These are phyloP conservation scores for Nothocercus julius DNA, from an alignment of 2,113 vertebrate species.

Conservation along the genomic window DNA sequence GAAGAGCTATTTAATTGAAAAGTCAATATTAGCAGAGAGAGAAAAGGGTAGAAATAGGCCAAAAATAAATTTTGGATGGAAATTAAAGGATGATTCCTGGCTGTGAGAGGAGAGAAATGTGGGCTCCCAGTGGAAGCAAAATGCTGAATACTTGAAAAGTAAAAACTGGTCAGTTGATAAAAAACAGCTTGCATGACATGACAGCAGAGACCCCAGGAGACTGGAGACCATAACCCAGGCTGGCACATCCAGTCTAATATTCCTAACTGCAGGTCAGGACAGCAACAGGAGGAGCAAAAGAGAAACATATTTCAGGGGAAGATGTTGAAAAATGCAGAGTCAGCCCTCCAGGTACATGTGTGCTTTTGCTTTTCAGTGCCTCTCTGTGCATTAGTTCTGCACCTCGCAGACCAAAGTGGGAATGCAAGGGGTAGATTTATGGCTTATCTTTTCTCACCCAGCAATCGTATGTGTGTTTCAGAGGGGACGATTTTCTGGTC, in stretches of 20 bases:
- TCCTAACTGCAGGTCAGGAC: accelerated
- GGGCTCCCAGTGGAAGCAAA: neutral
- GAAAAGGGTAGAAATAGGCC: neutral
- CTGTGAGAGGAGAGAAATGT: accelerated
- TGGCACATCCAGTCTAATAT: neutral
- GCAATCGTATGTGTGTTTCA: neutral
- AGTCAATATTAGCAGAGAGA: neutral
- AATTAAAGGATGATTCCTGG: neutral
- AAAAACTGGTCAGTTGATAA: neutral
- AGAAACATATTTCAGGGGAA: neutral
- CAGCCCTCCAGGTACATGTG: accelerated
- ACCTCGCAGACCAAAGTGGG: neutral
- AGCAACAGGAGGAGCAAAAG: neutral
- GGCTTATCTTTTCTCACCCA: neutral
- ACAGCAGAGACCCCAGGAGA: neutral
- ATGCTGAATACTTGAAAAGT: neutral
- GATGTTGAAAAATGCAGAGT: neutral
- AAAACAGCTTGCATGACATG: accelerated
- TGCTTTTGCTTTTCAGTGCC: neutral
- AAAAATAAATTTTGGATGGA: neutral
- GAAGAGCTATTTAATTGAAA: neutral
- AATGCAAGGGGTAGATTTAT: accelerated
- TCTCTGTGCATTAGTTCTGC: neutral
- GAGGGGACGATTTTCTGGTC: neutral
- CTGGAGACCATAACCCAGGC: neutral